A percentile compares a stretch with the other conserved stretches of the same genome.
Evolutionary conservation across 64 coral and sea anemone genomes (phyloP).

Genomic region (Cladopsammia gracilis): DNA sequence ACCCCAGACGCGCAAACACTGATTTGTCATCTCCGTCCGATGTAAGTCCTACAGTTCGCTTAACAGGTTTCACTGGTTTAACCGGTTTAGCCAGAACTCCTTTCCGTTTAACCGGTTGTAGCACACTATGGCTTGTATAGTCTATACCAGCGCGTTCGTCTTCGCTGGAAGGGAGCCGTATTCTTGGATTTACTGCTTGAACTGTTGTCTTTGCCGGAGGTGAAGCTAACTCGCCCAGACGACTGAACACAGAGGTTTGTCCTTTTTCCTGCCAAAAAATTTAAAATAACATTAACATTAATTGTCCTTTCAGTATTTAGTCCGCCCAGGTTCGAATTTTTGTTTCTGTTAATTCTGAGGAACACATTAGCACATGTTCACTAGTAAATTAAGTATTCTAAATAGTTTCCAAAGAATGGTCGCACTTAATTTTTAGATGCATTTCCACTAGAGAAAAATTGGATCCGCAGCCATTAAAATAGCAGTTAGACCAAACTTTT

Average conservation of each 20-base stretch:
- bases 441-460: too few relatives aligned
- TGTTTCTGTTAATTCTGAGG: too few relatives aligned
- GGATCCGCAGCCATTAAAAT: too few relatives aligned
- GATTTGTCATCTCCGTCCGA: slow-evolving; percentile 52
- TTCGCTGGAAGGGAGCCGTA: slow-evolving; percentile 32
- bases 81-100: slow-evolving; percentile 57
- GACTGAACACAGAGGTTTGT: slow-evolving; percentile 62
- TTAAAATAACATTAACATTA: not conserved
- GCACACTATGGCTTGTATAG: slow-evolving; percentile 69
- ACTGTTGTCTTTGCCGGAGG: slow-evolving; percentile 26
- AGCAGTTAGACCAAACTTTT: too few relatives aligned
- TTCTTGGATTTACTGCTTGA: slow-evolving; percentile 56
- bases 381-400: too few relatives aligned
- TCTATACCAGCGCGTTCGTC: slow-evolving; percentile 1
- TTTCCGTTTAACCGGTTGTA: slow-evolving; percentile 43
- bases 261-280: slow-evolving; percentile 35
- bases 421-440: too few relatives aligned
- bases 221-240: slow-evolving; percentile 50
- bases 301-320: not conserved
- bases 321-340: too few relatives aligned
- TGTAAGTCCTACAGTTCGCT: slow-evolving; percentile 48
- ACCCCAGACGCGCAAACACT: slow-evolving; percentile 65
- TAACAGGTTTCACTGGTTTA: slow-evolving; percentile 69
- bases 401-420: too few relatives aligned
- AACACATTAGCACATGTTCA: too few relatives aligned